Base-by-base conservation (phyloP, 2,113 vertebrate species). In the Lasiurus borealis region DNA sequence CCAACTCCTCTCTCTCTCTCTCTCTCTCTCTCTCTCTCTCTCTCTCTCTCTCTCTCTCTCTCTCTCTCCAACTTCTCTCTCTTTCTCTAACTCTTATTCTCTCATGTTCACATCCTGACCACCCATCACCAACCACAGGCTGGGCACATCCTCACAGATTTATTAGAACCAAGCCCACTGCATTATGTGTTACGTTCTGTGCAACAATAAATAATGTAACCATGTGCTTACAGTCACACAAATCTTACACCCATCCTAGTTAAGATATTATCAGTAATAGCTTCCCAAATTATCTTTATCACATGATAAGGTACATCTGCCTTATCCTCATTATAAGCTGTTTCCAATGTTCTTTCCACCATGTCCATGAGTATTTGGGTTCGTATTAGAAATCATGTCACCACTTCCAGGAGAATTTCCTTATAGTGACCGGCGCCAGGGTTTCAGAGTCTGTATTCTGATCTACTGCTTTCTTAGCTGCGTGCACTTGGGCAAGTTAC, bases 251-350 rank as follows among this genome's bases (percentile, higher is more conserved):
- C 36, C 18, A 73, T 25, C 3, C 12, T 48, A 75, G 59, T 19
- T 78, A 59, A 87, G 50, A 50, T 44, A 82, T 34, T 62, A 91
- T 76, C 23, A n/a, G 27, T 27, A 96, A 88, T 15, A 89, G 48
- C 7, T 36, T 73, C 52, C 34, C 40, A 88, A 96, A 73, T 72
- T 31, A 48, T 8, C 64, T 23, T 9, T 40, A 80, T 64, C 36
- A 46, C 10, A n/a, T n/a, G n/a, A n/a, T 48, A 83, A 75, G 31
- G 57, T 59, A 57, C 13, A 16, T 64, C 7, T 52, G 64, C 83
- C 84, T 85, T 81, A 89, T 76, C 19, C 31, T 44, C 31, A 11
- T 68, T 64, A 29, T 40, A 64, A 62, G 77, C 66, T 83, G 80
- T 57, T 71, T 93, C 12, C 40, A n/a, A n/a, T 66, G 31, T 48